Evolutionary conservation across 37 sponge, comb jelly and placozoan genomes (phyloP), one percentile per base, ranked within the genome.

Genomic region (Ephydatia muelleri): DNA sequence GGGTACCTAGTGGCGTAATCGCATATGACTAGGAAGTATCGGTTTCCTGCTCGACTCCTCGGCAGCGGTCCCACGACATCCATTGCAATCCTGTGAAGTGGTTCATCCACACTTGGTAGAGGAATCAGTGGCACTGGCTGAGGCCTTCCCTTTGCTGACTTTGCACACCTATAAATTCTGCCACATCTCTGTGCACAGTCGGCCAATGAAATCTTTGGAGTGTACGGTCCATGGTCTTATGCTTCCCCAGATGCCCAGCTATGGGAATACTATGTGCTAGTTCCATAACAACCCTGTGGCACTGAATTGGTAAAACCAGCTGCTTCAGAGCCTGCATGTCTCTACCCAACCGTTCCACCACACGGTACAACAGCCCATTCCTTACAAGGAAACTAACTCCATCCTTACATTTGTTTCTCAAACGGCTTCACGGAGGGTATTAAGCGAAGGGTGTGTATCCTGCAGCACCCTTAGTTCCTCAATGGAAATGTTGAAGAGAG

Each of bases 51-150:
- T 6, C 21, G 14, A 13, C 35, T 77, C 21, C 16, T 12, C 13
- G 78, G 78, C 8, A 77, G 78, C 22, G 78, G 78, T 48, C 78
- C 64, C 12, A 77, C 78, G 13, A 77, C 43, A 37, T 77, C 78
- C 78, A 77, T 77, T 12, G 78, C 78, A 31, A 77, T 77, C 0
- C 78, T 31, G 6, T 47, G 49, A 48, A 77, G 40, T 2, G 48
- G 78, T 30, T 40, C 34, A 57, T 77, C 48, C 12, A 77, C 40
- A 16, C 13, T 30, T 36, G n/a, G 78, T 14, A 77, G 30, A 25
- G 78, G 78, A 12, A 49, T 19, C 21, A 77, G 1, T 77, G 35
- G 78, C 11, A 26, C 57, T 21, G 9, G 9, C 19, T 19, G 1
- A 19, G 16, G 1, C 57, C 16, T 14, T 57, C 19, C 57, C 57